Percentiles rank a stretch among this genome's conserved stretches.
phyloP scores from a whole-genome alignment of 2,797 vertebrate species.

The Acomys russatus region DNA sequence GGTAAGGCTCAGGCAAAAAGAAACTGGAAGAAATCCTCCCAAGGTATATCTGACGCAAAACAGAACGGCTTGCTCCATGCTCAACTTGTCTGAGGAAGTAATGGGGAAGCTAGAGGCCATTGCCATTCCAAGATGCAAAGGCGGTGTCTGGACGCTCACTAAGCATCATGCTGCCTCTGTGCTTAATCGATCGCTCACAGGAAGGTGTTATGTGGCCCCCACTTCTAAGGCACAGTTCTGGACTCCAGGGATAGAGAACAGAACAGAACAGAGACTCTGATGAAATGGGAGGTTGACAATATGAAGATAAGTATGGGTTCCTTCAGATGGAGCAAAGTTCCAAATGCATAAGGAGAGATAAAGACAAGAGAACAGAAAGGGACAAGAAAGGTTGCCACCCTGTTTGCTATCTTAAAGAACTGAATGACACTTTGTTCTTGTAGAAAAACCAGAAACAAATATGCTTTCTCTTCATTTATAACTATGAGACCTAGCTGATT shows the following conservation, averaged over 20 bases:
- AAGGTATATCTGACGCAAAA: background rate
- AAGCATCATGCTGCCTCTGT: background rate
- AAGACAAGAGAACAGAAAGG: background rate
- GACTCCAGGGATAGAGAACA: background rate
- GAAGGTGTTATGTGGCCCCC: background rate
- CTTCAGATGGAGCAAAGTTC: background rate
- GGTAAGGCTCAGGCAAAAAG: background rate
- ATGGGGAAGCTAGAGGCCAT: background rate
- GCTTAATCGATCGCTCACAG: background rate
- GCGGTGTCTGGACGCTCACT: background rate
- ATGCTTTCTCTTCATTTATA: background rate
- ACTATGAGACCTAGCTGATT: background rate
- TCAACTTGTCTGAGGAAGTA: background rate
- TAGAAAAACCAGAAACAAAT: slow-evolving; percentile 22
- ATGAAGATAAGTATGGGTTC: background rate
- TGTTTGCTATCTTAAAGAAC: background rate
- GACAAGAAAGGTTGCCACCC: background rate
- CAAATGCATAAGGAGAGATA: background rate
- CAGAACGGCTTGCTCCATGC: background rate
- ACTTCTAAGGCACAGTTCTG: background rate
- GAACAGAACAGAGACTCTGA: background rate
- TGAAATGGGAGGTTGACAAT: background rate
- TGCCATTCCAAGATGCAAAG: background rate
- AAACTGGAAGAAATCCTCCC: background rate
- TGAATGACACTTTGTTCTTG: background rate